Evolutionary conservation across 1,140 invertebrate genomes (phyloP), one percentile per base, ranked within the genome.

Genomic region (Matsumurasca onukii): DNA sequence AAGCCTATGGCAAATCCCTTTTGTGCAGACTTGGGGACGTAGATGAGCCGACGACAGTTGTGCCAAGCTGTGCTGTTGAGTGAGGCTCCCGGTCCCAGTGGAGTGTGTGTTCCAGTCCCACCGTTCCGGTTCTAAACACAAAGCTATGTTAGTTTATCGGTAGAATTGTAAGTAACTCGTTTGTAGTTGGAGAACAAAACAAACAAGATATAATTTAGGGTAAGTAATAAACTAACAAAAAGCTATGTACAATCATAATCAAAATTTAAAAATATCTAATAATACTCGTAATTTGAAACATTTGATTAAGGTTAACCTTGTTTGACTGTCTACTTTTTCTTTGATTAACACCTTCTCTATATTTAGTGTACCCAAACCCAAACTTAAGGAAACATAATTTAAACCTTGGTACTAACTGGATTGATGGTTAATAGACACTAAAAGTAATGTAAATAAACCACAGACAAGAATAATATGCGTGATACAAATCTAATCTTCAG

Each of bases 1-100:
- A 97, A 97, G 24, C 95, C 96, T 67, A 93, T 89, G 57, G 93
- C 89, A 77, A 94, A 97, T 17, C 92, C 94, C 77, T 95, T 97
- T 77, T 95, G 94, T 9, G 93, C 91, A 31, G 91, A 93, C 73
- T 95, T 86, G 22, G 94, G 94, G 15, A 98, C 96, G 78, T 97
- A 98, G 75, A 98, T 98, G 75, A 97, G 85, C 76, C 89, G 88
- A 65, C 94, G 82, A 78, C 91, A 95, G 48, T 86, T 91, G 73
- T 95, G 91, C 94, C 94, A 97, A 0, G 89, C 71, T 30, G 74
- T 75, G 69, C 67, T 75, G 17, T 71, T 69, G 3, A 70, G 31
- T 13, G 24, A 69, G 3, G 31, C 31, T n/a, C 64, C 63, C 34
- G 49, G 31, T 12, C 55, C 69, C 57, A 62, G n/a, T 29, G 66